phyloP scores from a whole-genome alignment of 2,113 vertebrate genomes.

The Heptranchias perlo region DNA sequence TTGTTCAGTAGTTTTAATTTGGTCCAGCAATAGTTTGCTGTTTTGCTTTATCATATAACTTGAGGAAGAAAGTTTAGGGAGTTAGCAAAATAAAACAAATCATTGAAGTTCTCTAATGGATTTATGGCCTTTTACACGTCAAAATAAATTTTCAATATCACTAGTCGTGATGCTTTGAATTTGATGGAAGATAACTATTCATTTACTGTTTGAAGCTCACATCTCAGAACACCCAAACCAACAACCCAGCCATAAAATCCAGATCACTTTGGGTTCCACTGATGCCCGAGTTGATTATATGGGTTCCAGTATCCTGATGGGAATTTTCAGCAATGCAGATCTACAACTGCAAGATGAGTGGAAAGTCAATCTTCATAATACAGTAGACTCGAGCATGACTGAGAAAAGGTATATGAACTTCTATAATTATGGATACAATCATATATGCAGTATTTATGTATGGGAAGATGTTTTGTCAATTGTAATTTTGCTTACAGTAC shows the following conservation, averaged over 20 bases:
- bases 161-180: not conserved
- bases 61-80: not conserved
- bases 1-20: not conserved
- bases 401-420: conserved; percentile 79
- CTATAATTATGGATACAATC: not conserved
- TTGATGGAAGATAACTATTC: not conserved
- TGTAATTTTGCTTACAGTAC: not conserved
- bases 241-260: conserved; percentile 94
- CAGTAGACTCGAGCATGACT: conserved; percentile 75
- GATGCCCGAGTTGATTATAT: conserved; percentile 97
- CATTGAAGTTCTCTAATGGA: not conserved
- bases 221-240: conserved; percentile 98
- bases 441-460: not conserved
- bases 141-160: not conserved
- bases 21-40: not conserved
- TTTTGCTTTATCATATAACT: not conserved
- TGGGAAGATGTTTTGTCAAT: not conserved
- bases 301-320: conserved; percentile 98
- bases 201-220: conserved; percentile 66
- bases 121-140: not conserved
- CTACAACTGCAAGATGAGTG: conserved; percentile 94
- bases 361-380: conserved; percentile 87
- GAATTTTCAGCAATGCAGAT: conserved; percentile 95
- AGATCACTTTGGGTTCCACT: conserved; percentile 98
- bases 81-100: not conserved